Evolutionary conservation across 2,888 invertebrate species (phyloP).

Genomic region (Cephus runcator): DNA sequence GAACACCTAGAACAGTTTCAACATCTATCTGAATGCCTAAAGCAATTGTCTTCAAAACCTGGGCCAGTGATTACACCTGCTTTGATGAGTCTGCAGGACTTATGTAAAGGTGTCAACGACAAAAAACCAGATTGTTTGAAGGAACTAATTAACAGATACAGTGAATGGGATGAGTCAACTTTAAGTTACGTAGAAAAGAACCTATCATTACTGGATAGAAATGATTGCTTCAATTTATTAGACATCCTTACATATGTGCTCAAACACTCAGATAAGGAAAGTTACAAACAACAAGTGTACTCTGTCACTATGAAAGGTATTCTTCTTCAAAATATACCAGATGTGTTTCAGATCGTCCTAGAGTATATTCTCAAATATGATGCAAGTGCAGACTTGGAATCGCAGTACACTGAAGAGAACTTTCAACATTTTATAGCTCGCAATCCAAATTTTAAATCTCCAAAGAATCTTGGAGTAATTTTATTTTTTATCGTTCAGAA

Average conservation of each 20-base stretch:
- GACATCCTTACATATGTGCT: constrained; percentile 43
- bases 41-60: constrained; percentile 47
- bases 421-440: constrained; percentile 42
- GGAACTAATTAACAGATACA: constrained; percentile 43
- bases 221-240: constrained; percentile 42
- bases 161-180: constrained; percentile 47
- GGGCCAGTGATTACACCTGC: constrained; percentile 19
- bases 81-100: constrained; percentile 37
- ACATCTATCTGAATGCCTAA: constrained; percentile 43
- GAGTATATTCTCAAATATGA: constrained; percentile 44
- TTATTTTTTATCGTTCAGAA: constrained; percentile 42
- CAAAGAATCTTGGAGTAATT: constrained; percentile 24
- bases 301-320: constrained; percentile 33
- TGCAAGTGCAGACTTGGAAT: constrained; percentile 38
- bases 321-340: constrained; percentile 29
- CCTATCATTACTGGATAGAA: constrained; percentile 31
- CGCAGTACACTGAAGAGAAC: constrained; percentile 29
- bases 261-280: constrained; percentile 27
- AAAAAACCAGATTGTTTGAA: constrained; percentile 38
- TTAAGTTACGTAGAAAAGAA: constrained; percentile 35
- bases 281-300: constrained; percentile 33
- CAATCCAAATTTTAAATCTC: constrained; percentile 36
- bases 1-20: constrained; percentile 32
- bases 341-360: constrained; percentile 42
- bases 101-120: constrained; percentile 32